Base-by-base conservation (phyloP, 2,888 invertebrate genomes). In the Ochropleura plecta region DNA sequence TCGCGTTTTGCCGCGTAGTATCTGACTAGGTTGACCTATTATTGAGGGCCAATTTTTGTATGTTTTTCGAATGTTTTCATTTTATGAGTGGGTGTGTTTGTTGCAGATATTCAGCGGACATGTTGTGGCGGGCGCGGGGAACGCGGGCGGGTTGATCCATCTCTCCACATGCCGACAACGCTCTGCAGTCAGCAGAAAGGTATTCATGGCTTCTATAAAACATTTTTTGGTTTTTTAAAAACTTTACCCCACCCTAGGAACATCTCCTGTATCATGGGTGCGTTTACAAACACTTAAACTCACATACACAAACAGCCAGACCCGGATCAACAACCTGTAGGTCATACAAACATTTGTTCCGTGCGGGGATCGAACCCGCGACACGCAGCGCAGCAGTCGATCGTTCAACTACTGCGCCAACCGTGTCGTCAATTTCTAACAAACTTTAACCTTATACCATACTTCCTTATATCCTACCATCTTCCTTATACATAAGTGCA, bases 181-280 rank as follows among this genome's bases (percentile, higher is more conserved):
- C 92, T 94, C 94, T 94, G 94, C 95, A 92, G 92, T 91, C 94
- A 94, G 95, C 96, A 95, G 96, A 95, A 96, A 96, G 96, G 96
- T 94, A 87, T 40, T 3, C 0, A 73, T 49, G 3, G 10, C 7
- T 69, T 67, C n/a, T 42, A 20, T 30, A 30, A 30, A 30, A 30
- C 30, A n/a, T n/a, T n/a, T n/a, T n/a, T n/a, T n/a, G n/a, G n/a
- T n/a, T n/a, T n/a, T n/a, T n/a, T n/a, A n/a, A n/a, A n/a, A n/a
- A n/a, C n/a, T n/a, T n/a, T n/a, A n/a, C n/a, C n/a, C n/a, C n/a
- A n/a, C n/a, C n/a, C n/a, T 48, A 48, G 48, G 6, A 49, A 49
- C 5, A 0, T 49, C 49, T 49, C 49, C 49, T 49, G 16, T 49
- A 49, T 49, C 49, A 16, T 51, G 51, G 51, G 7, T 18, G 18